Percentiles rank a stretch among this genome's conserved stretches.
These are phyloP conservation scores for Gymnogyps californianus DNA, from an alignment of 2,113 vertebrate genomes.

Conservation along the genomic window DNA sequence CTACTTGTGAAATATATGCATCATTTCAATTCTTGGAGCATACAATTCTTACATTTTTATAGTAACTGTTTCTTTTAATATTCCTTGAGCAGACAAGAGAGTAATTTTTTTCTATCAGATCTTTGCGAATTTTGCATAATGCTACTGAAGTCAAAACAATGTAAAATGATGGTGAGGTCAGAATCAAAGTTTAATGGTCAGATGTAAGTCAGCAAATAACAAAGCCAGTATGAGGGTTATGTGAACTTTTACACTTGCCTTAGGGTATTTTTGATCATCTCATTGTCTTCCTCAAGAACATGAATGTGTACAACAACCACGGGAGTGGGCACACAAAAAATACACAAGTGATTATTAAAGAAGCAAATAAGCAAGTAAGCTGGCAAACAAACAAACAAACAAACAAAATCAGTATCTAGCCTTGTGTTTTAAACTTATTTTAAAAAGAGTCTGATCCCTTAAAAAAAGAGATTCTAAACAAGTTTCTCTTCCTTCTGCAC, in stretches of 20 bases:
- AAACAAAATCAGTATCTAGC: background rate
- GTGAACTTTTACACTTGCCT: background rate
- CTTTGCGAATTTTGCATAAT: background rate
- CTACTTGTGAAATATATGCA: background rate
- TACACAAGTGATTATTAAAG: background rate
- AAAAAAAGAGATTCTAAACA: background rate
- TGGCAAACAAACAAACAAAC: background rate
- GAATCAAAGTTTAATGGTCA: background rate
- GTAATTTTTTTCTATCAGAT: background rate
- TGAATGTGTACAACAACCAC: background rate
- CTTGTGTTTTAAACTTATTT: background rate
- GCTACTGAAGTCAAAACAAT: background rate
- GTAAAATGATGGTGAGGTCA: background rate
- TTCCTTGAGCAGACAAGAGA: background rate
- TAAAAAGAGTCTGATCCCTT: background rate
- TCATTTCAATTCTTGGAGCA: background rate
- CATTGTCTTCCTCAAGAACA: background rate
- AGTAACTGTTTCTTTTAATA: background rate
- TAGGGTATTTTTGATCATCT: background rate
- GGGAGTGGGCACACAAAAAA: background rate
- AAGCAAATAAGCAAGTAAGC: background rate
- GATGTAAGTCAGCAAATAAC: background rate
- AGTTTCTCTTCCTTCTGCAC: background rate
- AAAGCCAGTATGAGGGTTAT: background rate
- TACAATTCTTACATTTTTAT: background rate